Evolutionary conservation across 2,113 vertebrate species (phyloP), one percentile per base, ranked within the genome.

Genomic region (Lipophrys pholis): DNA sequence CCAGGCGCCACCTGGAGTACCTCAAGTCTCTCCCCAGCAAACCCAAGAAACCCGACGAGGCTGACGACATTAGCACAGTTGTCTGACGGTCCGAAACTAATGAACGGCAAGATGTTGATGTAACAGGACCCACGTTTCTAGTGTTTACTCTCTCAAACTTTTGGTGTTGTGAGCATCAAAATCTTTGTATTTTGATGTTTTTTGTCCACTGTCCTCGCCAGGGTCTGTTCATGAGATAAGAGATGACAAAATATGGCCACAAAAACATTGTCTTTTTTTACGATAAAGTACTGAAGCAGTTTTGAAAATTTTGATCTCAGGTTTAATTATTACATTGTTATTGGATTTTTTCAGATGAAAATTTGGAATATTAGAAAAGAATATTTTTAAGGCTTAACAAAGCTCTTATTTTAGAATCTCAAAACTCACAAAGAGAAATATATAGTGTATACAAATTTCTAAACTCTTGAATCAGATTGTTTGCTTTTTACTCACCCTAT

Each of bases 21-120:
- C 97, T 99, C 92, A 99, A 99, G 94, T 99, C 97, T 66, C 96
- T 99, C 83, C 98, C 97, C 54, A 99, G 98, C 93, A 99, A 97
- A 91, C 97, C 97, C 93, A 98, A 97, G 94, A 98, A 97, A 92
- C 95, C 97, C 2, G 97, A 99, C 0, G 97, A 99, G 69, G 94
- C 95, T 0, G 98, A 98, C 67, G 97, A 99, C 88, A 97, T 99
- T 73, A 99, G 96, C 93, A 99, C 98, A 90, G 97, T 99, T 81
- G 97, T 98, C 93, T 99, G 95, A 95, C 76, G 62, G 76, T 68
- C 76, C 60, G 30, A 78, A 11, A 58, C 45, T 8, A 8, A 57
- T 11, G 11, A 78, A 78, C 76, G 58, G 61, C 75, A 81, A 73
- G 74, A 73, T 73, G 58, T 83, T 75, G 56, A 63, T 69, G 72